phyloP scores from a whole-genome alignment of 1,140 invertebrate genomes.

The Macrobrachium rosenbergii region DNA sequence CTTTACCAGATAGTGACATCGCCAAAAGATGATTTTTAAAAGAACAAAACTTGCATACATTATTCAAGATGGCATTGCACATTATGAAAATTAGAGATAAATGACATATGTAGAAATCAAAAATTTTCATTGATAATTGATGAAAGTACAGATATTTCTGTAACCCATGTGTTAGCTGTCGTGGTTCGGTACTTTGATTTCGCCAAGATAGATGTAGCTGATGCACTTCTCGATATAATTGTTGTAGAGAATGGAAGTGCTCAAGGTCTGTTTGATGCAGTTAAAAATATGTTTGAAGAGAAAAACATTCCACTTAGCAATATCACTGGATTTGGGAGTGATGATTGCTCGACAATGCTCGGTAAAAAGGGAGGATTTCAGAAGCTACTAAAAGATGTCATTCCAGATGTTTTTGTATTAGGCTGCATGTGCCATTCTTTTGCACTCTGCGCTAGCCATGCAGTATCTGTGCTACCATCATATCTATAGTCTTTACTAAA shows the following conservation, averaged over 20 bases:
- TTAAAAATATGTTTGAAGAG: slow-evolving; percentile 37
- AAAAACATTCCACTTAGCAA: slow-evolving; percentile 34
- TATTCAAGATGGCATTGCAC: slow-evolving; percentile 56
- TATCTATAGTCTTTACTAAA: too few species aligned
- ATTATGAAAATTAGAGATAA: slow-evolving; percentile 8
- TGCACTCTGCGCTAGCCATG: too few species aligned
- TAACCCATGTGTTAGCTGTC: slow-evolving; percentile 51
- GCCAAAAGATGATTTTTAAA: slow-evolving; percentile 37
- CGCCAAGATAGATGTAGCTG: slow-evolving; percentile 11
- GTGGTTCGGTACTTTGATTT: slow-evolving; percentile 54
- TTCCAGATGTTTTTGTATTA: too few species aligned
- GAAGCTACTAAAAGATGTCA: too few species aligned
- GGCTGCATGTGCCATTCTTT: too few species aligned
- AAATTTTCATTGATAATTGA: slow-evolving; percentile 51
- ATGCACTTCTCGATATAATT: slow-evolving; percentile 47
- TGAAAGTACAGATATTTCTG: too few species aligned
- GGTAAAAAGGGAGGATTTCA: too few species aligned
- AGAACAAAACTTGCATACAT: slow-evolving; percentile 36
- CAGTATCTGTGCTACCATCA: too few species aligned
- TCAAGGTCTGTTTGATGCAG: slow-evolving; percentile 38
- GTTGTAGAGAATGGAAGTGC: slow-evolving; percentile 38
- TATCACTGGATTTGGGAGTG: slow-evolving; percentile 42
- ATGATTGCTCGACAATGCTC: too few species aligned
- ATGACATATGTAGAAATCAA: too few species aligned
- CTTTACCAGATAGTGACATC: slow-evolving; percentile 41